Evolutionary conservation across 2,113 vertebrate species (phyloP), one percentile per base, ranked within the genome.

Genomic region (Perccottus glenii): DNA sequence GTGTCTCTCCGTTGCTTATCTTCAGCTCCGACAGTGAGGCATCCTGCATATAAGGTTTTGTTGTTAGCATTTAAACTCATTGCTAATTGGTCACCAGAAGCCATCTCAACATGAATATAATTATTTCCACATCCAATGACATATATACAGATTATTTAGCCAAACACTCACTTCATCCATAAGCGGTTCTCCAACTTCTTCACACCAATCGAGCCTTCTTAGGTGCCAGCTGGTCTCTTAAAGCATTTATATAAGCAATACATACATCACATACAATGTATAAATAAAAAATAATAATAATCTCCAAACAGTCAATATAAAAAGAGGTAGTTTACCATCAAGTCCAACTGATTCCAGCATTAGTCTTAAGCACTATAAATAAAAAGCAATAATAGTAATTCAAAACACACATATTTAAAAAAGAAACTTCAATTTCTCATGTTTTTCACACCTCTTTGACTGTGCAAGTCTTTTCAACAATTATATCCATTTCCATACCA

Each of bases 201-300:
- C 95, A 75, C 95, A 96, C 96, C 96, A 97, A 60, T 97, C 94
- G 14, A 94, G 89, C 78, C 88, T 95, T 59, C 95, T 92, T 63
- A 98, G 88, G 79, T 98, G 95, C 96, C 96, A 98, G 59, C 80
- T 79, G n/a, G 86, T 84, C 56, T 90, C 93, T 93, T 50, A 32
- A 64, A 81, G 75, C 14, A 80, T 40, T 67, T 36, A 40, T 65
- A 73, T 15, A 15, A 59, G n/a, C n/a, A n/a, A n/a, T 5, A 56
- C 16, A 68, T 44, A 9, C 5, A 9, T 15, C 45, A 40, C n/a
- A 53, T 35, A 11, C 16, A 47, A 27, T 38, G 11, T 7, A 6
- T 38, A 8, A 47, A 46, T 59, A 51, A 4, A n/a, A 32, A 7
- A 1, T 36, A 9, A 4, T 33, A 4, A 3, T 36, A 38, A 38